Evolutionary conservation across 2,888 invertebrate species (phyloP).

Genomic region (Argyra leucocephala): DNA sequence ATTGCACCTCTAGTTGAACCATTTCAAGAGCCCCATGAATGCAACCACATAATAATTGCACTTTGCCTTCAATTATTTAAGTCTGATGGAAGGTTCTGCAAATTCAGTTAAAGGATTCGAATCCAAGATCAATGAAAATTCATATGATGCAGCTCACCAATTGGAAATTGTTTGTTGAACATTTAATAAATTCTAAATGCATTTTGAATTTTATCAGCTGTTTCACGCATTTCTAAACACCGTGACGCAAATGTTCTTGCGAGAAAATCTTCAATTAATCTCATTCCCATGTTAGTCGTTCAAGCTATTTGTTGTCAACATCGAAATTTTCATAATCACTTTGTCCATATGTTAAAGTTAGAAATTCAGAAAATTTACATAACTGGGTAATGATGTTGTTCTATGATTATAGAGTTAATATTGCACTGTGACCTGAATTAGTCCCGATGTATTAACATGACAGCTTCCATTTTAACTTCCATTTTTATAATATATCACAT

Average conservation of each 20-base stretch:
- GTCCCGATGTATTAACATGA: too few relatives aligned
- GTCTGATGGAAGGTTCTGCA: constrained; percentile 86
- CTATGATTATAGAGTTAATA: too few relatives aligned
- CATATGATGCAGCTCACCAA: constrained; percentile 90
- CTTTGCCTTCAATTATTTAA: constrained; percentile 79
- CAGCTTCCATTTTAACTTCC: too few relatives aligned
- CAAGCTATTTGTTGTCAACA: constrained; percentile 94
- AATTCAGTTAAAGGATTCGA: constrained; percentile 93
- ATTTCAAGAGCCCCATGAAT: constrained; percentile 94
- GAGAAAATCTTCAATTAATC: constrained; percentile 94
- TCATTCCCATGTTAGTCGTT: constrained; percentile 94
- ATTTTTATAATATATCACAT: too few relatives aligned
- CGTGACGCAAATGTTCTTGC: constrained; percentile 81
- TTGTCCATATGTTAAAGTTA: constrained; percentile 94
- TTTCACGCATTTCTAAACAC: constrained; percentile 92
- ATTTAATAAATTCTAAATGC: constrained; percentile 73
- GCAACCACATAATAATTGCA: constrained; percentile 78
- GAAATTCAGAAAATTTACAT: constrained; percentile 88
- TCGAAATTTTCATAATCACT: constrained; percentile 95
- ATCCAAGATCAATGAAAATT: constrained; percentile 92
- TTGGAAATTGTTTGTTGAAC: constrained; percentile 87
- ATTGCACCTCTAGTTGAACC: constrained; percentile 93
- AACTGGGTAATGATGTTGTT: too few relatives aligned
- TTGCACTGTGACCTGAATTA: too few relatives aligned
- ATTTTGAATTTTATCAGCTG: constrained; percentile 88